These are phyloP conservation scores for Gastrophryne carolinensis DNA, from an alignment of 2,797 vertebrate species.

Conservation along the genomic window DNA sequence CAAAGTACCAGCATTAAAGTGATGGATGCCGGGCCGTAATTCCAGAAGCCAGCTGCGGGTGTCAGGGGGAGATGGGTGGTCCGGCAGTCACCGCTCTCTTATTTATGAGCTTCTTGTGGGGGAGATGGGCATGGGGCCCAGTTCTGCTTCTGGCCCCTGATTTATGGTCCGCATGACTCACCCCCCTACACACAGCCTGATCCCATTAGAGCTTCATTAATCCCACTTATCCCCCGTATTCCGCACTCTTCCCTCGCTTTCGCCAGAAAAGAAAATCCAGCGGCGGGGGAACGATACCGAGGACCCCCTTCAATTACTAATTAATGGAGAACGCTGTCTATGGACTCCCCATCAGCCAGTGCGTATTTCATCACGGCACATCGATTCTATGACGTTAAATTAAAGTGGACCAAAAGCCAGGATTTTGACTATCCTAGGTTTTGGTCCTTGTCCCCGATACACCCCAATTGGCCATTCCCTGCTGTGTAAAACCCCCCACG, in stretches of 20 bases:
- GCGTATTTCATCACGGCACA: too few relatives aligned
- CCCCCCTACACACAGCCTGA: constrained; percentile 58
- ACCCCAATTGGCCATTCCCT: too few relatives aligned
- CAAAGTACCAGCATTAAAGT: constrained; percentile 69
- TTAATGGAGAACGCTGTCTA: background rate
- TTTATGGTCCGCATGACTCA: constrained; percentile 64
- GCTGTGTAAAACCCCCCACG: too few relatives aligned
- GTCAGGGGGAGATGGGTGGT: constrained; percentile 2
- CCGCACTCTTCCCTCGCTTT: background rate
- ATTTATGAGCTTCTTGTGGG: constrained; percentile 65
- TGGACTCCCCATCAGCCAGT: background rate
- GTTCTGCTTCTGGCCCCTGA: constrained; percentile 51
- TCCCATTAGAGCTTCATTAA: constrained; percentile 60
- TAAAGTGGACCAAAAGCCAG: too few relatives aligned
- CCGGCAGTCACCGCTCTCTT: constrained; percentile 59
- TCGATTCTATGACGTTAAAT: too few relatives aligned
- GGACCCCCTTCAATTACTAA: background rate
- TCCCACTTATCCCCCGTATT: constrained; percentile 40
- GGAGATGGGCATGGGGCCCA: constrained; percentile 58
- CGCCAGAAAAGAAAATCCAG: background rate
- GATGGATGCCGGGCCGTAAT: constrained; percentile 63
- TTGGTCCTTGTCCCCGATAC: too few relatives aligned
- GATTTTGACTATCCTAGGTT: too few relatives aligned
- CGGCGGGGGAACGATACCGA: background rate
- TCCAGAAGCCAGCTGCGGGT: constrained; percentile 21